Base-by-base conservation (phyloP, 2,888 invertebrate genomes). In the Seira ritae region DNA sequence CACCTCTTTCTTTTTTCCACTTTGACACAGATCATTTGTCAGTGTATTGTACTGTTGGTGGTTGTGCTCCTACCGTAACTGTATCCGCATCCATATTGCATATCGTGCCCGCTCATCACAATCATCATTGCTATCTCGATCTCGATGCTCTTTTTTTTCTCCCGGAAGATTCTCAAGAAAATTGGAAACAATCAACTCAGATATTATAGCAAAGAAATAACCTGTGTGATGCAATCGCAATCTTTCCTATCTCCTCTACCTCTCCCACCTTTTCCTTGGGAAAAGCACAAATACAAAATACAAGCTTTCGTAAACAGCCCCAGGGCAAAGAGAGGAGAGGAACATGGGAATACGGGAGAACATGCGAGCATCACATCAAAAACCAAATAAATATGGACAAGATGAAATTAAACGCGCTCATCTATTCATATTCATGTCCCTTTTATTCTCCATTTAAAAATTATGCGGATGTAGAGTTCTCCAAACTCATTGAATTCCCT, bases 11-110 rank as follows among this genome's bases (percentile, higher is more conserved):
- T n/a, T 24, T 71, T 60, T 73, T 22, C 42, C 37, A n/a, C 19
- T 73, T 62, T 73, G 73, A 73, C 73, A 65, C 60, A 55, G 65
- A 73, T 73, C 73, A 65, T 73, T 73, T 73, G 73, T 73, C 73
- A 73, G 73, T 42, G 24, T 24, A 23, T 31, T 4, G 50, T 24
- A 23, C 60, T 4, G 50, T 55, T 12, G 46, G 10, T 22, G 67
- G n/a, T 65, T 23, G 23, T 24, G 67, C 10, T 12, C 6, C 19
- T 24, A 31, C 23, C 20, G 31, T 67, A 19, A n/a, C 4, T n/a
- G n/a, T n/a, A n/a, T n/a, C n/a, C n/a, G n/a, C n/a, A n/a, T n/a
- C n/a, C n/a, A n/a, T n/a, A n/a, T n/a, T n/a, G n/a, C n/a, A n/a
- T n/a, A n/a, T n/a, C n/a, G n/a, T n/a, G n/a, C n/a, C n/a, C n/a